Evolutionary conservation across 2,797 vertebrate species (phyloP), one percentile per base, ranked within the genome.

Genomic region (Gallinago nigripennis): DNA sequence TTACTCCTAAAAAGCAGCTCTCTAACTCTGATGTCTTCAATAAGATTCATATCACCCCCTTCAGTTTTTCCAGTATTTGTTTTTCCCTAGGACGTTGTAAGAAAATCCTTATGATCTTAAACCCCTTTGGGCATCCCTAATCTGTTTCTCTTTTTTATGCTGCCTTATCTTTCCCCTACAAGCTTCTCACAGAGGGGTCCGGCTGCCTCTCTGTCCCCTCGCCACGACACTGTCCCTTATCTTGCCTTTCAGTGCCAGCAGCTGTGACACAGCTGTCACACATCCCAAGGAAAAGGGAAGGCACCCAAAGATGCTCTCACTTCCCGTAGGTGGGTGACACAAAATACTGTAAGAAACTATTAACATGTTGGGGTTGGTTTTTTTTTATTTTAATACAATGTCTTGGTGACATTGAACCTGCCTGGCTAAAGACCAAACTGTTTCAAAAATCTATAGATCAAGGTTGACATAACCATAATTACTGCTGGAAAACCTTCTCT

Each of bases 91-190:
- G 91, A 96, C 94, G 80, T 68, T 95, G 84, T 77, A 93, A 93
- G 85, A 93, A 96, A 94, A 86, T 73, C 88, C 84, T 94, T 94
- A 91, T 95, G 95, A 96, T 97, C 94, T 93, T 90, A 37, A 96
- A 84, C 88, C 91, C 91, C 94, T 92, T 91, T 89, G 88, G 96
- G 94, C 93, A 96, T 31, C 64, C 85, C 81, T 95, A 95, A 95
- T 95, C 89, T 92, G 51, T 91, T 95, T 95, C 79, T 92, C 53
- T 84, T 94, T 94, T 96, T 95, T 92, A 88, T 89, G 43, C 68
- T 77, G 54, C 53, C 75, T 97, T 97, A 96, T 95, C 95, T 95
- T 92, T 91, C 39, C 53, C 61, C 82, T 95, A 91, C 84, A 95
- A 96, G 88, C 51, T 92, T 87, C 0, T 16, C 93, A 91, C 92